Base-by-base conservation (phyloP, 2,113 vertebrate genomes). In the Crypturellus undulatus region DNA sequence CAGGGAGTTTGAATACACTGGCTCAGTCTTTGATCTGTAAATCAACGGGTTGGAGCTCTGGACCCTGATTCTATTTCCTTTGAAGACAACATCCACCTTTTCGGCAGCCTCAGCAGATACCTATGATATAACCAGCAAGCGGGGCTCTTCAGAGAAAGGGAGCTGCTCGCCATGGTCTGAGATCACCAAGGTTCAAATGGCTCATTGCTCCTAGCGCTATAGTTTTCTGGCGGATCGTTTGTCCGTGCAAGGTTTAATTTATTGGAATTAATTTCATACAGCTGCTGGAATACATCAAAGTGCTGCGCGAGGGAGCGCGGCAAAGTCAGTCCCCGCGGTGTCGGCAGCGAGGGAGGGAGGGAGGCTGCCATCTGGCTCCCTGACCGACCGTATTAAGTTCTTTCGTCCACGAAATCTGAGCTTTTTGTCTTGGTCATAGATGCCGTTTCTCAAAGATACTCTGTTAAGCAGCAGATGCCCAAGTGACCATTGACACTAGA, bases 251-350 rank as follows among this genome's bases (percentile, higher is more conserved):
- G 36, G 58, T 91, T 93, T 96, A 96, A 95, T 94, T 95, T 95
- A 90, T 96, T 83, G 77, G 94, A 96, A 96, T 89, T 94, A 93
- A 96, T 96, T 96, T 95, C 86, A 88, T 94, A 90, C 90, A 95
- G 93, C 94, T 96, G 93, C 83, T 95, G 77, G 80, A 96, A 93
- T 86, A 93, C 73, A 92, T 89, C 91, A 76, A 93, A 96, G 80
- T 81, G 71, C 81, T 87, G 68, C 0, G 16, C 64, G 92, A 94
- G 71, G 49, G 43, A 91, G 79, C 28, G 69, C 79, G 91, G 93
- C 85, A 84, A 94, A 80, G 79, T 88, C 90, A 56, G 82, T 60
- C 54, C 54, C 79, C 72, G 49, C 0, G 1, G 58, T 92, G 82
- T 83, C 62, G 56, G 86, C 0, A 1, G 88, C 28, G 54, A 56